Conservation (phyloP, 2,888 invertebrate species). For the Himalopsyche japonica region DNA sequence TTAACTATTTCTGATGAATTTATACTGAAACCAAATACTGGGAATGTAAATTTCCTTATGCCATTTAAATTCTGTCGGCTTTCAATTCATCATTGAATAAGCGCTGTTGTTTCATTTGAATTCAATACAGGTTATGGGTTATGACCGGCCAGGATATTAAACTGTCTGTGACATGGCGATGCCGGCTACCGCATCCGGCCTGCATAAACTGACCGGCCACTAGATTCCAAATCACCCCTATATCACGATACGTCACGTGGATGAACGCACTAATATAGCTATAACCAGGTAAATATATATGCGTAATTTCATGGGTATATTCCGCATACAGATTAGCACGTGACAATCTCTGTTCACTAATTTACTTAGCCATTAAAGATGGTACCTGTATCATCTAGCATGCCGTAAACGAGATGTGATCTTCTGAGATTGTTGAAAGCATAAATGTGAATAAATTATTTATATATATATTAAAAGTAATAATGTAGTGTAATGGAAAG, state of each 20-base stretch:
- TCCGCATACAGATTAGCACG: too few relatives aligned
- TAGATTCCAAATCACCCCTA: background rate
- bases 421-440: too few relatives aligned
- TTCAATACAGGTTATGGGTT: constrained; percentile 39
- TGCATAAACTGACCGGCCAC: background rate
- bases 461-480: too few relatives aligned
- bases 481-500: too few relatives aligned
- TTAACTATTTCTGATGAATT: background rate
- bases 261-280: background rate
- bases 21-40: constrained; percentile 6
- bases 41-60: constrained; percentile 13
- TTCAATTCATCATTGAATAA: constrained; percentile 5
- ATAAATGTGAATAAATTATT: too few relatives aligned
- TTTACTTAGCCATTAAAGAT: too few relatives aligned
- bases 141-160: constrained; percentile 38
- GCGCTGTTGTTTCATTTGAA: constrained; percentile 33
- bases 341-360: too few relatives aligned
- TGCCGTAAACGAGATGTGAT: too few relatives aligned
- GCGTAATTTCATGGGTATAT: too few relatives aligned
- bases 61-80: constrained; percentile 24
- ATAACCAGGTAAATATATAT: too few relatives aligned
- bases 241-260: constrained; percentile 23
- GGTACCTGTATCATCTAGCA: too few relatives aligned
- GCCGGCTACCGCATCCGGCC: constrained; percentile 11
- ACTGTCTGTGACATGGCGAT: constrained; percentile 4